Evolutionary conservation across 2,797 vertebrate species (phyloP), one percentile per base, ranked within the genome.

Genomic region (Calcarius lapponicus): DNA sequence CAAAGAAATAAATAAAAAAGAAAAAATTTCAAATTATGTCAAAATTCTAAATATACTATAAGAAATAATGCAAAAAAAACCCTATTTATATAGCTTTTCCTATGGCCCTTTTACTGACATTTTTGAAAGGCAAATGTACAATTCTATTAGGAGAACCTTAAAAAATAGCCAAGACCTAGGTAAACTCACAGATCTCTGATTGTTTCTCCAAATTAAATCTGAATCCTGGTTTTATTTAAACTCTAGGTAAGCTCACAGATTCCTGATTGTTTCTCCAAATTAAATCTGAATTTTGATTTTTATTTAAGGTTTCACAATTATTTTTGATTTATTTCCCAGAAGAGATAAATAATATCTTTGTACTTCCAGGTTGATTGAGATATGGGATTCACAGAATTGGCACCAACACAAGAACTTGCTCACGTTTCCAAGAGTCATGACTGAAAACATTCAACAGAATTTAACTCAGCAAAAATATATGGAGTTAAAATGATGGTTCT

Each of bases 91-190:
- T 2, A 17, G 22, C 6, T 82, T 69, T 40, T 60, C 38, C 31
- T 29, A 2, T 22, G 8, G 25, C 47, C 1, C 3, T 82, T 51
- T 80, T 18, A 11, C 15, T 48, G 17, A 71, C 4, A 17, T 19
- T 88, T 93, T 81, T 48, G 43, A 69, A 84, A 80, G 20, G 53
- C 10, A 57, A 96, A 94, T 51, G 50, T 80, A 78, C 45, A 93
- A 72, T 92, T 91, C 6, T 45, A 15, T 72, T 86, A 95, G 74
- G 50, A 83, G 85, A 88, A 64, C 26, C 45, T 31, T 48, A 69
- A 75, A 94, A 93, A 95, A 78, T 76, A 90, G 38, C 69, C 91
- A 91, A 13, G 11, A 18, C 6, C 28, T n/a, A 74, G 25, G 28
- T 25, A 66, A 38, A 12, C 38, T 38, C 38, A 38, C 38, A 38